Evolutionary conservation across 2,797 vertebrate species (phyloP).

Genomic region (Galaxias olidus): DNA sequence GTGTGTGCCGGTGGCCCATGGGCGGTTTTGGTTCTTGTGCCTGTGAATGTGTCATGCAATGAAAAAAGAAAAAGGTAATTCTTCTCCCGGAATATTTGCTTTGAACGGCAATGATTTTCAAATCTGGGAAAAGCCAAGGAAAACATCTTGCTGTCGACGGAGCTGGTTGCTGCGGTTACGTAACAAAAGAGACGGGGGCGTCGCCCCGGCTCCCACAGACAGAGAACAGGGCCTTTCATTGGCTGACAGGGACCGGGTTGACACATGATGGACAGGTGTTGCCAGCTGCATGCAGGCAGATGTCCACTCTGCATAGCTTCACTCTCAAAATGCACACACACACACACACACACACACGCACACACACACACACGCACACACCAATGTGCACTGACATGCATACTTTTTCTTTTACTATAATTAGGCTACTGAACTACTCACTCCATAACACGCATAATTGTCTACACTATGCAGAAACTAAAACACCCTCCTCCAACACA

Average conservation of each 20-base stretch:
- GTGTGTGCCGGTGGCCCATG: neutral
- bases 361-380: neutral
- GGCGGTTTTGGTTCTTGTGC: no score
- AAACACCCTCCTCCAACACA: neutral
- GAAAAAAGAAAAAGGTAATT: no score
- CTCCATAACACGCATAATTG: no score
- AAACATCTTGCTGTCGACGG: no score
- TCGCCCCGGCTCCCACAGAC: neutral
- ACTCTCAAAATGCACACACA: neutral
- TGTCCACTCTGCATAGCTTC: slow-evolving; percentile 22
- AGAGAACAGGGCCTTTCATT: slow-evolving; percentile 1
- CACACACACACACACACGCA: slow-evolving; percentile 4
- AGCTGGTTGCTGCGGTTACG: slow-evolving; percentile 6
- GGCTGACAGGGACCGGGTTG: slow-evolving; percentile 6
- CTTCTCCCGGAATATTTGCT: no score
- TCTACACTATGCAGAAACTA: no score
- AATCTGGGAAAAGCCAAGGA: no score
- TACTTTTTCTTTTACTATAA: no score
- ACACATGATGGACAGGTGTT: slow-evolving; percentile 36
- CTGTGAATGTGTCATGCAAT: no score
- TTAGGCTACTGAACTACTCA: no score
- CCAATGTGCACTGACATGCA: neutral
- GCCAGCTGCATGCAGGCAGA: slow-evolving; percentile 18
- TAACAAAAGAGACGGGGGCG: slow-evolving; percentile 1
- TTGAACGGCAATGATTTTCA: no score